Percentiles rank a stretch among this genome's conserved stretches.
phyloP scores from a whole-genome alignment of 2,113 vertebrate genomes.

The Eulacestoma nigropectus region DNA sequence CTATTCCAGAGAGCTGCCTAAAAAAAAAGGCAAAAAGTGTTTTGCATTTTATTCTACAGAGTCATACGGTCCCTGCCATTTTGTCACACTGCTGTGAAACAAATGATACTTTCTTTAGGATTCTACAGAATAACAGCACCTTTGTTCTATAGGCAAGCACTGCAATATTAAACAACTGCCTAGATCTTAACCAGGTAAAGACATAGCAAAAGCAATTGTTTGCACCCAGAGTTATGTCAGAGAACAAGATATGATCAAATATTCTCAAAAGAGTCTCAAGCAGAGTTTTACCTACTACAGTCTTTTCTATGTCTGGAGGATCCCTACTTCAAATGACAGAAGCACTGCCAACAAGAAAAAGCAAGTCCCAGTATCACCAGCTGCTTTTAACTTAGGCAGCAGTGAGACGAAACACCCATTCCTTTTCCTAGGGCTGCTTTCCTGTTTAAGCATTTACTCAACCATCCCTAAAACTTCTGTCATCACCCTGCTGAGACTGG shows the following conservation, averaged over 20 bases:
- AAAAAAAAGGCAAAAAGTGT: neutral
- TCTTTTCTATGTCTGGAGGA: neutral
- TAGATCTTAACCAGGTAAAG: neutral
- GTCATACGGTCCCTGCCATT: neutral
- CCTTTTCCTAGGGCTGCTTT: neutral
- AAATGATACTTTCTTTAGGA: conserved; percentile 44
- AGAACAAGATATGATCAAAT: neutral
- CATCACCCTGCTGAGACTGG: neutral
- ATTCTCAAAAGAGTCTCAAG: neutral
- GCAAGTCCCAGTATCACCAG: neutral
- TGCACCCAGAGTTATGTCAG: neutral
- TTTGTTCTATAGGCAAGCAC: neutral
- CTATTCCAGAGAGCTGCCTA: conserved; percentile 31
- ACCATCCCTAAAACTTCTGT: neutral
- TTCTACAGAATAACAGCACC: conserved; percentile 8
- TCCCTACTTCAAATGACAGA: neutral
- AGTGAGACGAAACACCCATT: neutral
- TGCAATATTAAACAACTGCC: neutral
- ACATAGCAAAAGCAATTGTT: neutral
- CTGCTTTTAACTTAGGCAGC: neutral
- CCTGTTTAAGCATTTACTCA: neutral
- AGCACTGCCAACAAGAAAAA: neutral
- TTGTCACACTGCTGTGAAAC: conserved; percentile 39
- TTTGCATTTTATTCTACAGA: conserved; percentile 33
- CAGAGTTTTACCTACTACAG: neutral